phyloP scores from a whole-genome alignment of 1,140 invertebrate species.

The Penaeus indicus region DNA sequence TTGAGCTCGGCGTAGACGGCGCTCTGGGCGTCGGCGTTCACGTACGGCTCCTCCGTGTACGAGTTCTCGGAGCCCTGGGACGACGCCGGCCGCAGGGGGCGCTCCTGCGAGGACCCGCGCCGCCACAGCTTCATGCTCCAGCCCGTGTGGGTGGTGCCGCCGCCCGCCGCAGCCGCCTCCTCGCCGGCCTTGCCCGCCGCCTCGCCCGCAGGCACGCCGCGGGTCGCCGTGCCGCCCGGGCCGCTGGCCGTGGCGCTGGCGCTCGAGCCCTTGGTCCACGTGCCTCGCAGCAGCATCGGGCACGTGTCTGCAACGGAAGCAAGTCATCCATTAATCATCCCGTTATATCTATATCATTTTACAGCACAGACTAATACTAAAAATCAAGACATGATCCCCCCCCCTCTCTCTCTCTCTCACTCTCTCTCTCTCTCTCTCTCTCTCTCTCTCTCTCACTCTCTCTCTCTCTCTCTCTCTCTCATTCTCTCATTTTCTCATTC shows the following conservation, averaged over 20 bases:
- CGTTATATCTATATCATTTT: background rate
- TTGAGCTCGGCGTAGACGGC: constrained; percentile 68
- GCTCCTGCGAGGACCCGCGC: constrained; percentile 59
- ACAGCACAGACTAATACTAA: background rate
- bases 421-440: constrained; percentile 34
- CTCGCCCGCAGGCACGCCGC: background rate
- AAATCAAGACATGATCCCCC: background rate
- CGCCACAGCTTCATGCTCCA: constrained; percentile 66
- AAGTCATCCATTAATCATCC: background rate
- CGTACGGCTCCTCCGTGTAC: constrained; percentile 67
- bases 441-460: background rate
- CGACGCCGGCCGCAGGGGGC: constrained; percentile 58
- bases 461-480: constrained; percentile 17
- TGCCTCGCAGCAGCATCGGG: constrained; percentile 54
- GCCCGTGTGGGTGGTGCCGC: constrained; percentile 45
- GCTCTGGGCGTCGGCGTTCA: constrained; percentile 66
- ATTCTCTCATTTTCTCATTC: constrained; percentile 12
- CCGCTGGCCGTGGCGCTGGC: constrained; percentile 28
- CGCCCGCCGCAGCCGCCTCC: constrained; percentile 2
- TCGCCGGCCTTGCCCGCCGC: background rate
- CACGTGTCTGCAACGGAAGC: constrained; percentile 49
- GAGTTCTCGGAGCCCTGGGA: constrained; percentile 66
- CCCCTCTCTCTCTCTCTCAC: constrained; percentile 20
- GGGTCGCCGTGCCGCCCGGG: background rate
- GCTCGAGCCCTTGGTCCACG: constrained; percentile 54